Evolutionary conservation across 30 jellyfish, hydroid and myxozoan genomes (phyloP), one percentile per base, ranked within the genome.

Genomic region (Sanderia malayensis): DNA sequence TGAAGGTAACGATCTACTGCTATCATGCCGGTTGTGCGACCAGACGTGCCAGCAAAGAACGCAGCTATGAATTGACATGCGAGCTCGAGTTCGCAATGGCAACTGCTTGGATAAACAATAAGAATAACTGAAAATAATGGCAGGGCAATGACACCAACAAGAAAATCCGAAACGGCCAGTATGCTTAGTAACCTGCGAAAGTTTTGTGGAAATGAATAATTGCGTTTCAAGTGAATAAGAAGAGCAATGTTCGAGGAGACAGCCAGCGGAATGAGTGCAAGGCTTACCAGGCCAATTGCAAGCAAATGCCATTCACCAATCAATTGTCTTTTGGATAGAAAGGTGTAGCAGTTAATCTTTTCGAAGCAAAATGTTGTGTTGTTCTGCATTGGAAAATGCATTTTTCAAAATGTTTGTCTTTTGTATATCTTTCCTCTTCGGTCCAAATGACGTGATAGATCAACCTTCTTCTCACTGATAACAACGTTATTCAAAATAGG

Each of bases 21-120:
- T n/a, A 84, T 73, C 20, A 74, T 20, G n/a, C 58, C 85, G 1
- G 86, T 84, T 22, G 82, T 74, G 44, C 86, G 64, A 11, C 83
- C 95, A 28, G 95, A 84, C 0, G 82, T 53, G 19, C 86, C 85
- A 22, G 78, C 79, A 37, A 73, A 66, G 31, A 73, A 15, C 25
- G 86, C 81, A 23, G 73, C 86, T 27, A 58, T 18, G 55, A 84
- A 84, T 75, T 84, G 95, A 31, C 88, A 59, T 15, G 69, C 67
- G 18, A 84, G 76, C 47, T 84, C 95, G 52, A 84, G 11, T 0
- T 27, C 49, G 33, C 95, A 84, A 23, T 55, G 29, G 64, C 85
- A 60, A 11, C 34, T 53, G 7, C 21, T 9, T 4, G 95, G 88
- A 60, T 73, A 19, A 10, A 53, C 2, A 26, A 67, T 22, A 20